Evolutionary conservation across 1,140 invertebrate genomes (phyloP), one percentile per base, ranked within the genome.

Genomic region (Ctenoplectra terminalis): DNA sequence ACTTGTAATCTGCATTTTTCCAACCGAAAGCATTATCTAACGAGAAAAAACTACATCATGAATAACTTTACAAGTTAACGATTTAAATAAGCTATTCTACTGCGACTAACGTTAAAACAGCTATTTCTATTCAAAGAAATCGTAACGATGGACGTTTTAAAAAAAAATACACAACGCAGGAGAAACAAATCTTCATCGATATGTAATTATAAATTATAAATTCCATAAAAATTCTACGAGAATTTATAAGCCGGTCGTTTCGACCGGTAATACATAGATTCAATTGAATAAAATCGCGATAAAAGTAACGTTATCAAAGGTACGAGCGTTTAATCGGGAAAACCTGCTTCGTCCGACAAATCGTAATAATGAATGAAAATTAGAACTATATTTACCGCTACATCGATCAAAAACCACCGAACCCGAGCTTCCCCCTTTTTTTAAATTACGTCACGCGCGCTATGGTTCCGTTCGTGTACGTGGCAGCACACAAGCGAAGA

Each of bases 391-490:
- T 52, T 75, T 75, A n/a, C 2, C 0, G 7, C 11, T 11, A 0
- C 34, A 60, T 60, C 31, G n/a, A 29, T 60, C 17, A 61, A 71
- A 60, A 60, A 40, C 13, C 15, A 48, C 6, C 9, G 17, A 56
- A 76, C 5, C 2, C 11, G 7, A n/a, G 0, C 8, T 69, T 31
- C 1, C 15, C 17, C 17, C n/a, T n/a, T n/a, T n/a, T 76, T 76
- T 76, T 31, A 17, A 76, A 76, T 31, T 72, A 40, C 43, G 20
- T 71, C 64, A 69, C 15, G 17, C 26, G n/a, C 2, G 17, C 5
- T n/a, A 52, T 0, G 4, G 8, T 23, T n/a, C 5, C 8, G 3
- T 23, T 13, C 23, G 23, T 29, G 23, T 43, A 64, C 37, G 37
- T 64, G n/a, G 11, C 6, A 4, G 40, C n/a, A 7, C 20, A 48